phyloP scores from a whole-genome alignment of 2,888 invertebrate genomes.

The Stictocephala bisonia region DNA sequence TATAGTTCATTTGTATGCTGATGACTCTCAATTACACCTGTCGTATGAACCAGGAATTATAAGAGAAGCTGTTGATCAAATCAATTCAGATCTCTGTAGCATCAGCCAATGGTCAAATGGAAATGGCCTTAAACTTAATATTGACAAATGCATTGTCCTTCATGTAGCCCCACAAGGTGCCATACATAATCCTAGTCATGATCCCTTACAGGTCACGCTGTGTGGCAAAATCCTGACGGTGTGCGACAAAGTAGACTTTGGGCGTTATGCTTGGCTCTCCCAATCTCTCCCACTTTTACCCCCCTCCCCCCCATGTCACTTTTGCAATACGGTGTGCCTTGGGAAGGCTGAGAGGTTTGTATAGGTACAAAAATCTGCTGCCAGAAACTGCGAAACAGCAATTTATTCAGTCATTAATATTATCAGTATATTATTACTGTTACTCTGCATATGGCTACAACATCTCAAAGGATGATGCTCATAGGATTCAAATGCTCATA shows the following conservation, averaged over 20 bases:
- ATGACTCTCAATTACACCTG: conserved; percentile 12
- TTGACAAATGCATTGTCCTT: not conserved
- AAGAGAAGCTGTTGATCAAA: not conserved
- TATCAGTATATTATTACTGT: not conserved
- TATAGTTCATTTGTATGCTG: not conserved
- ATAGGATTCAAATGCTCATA: not conserved
- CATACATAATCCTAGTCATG: not conserved
- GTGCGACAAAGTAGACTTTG: not conserved
- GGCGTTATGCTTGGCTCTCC: not conserved
- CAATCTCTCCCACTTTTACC: no score
- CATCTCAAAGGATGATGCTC: not conserved
- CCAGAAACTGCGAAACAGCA: not conserved
- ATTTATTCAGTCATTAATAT: conserved; percentile 17
- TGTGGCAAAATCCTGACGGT: not conserved
- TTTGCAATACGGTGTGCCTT: not conserved
- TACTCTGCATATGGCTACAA: not conserved
- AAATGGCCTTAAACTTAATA: not conserved
- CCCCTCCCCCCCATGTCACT: not conserved
- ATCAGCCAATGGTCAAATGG: not conserved
- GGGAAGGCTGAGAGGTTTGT: not conserved
- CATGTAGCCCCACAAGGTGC: not conserved
- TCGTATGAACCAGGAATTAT: not conserved
- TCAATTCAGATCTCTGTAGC: not conserved
- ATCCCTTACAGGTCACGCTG: not conserved
- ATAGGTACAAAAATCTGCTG: not conserved